Evolutionary conservation across 2,113 vertebrate species (phyloP), one percentile per base, ranked within the genome.

Genomic region (Catharus minimus): DNA sequence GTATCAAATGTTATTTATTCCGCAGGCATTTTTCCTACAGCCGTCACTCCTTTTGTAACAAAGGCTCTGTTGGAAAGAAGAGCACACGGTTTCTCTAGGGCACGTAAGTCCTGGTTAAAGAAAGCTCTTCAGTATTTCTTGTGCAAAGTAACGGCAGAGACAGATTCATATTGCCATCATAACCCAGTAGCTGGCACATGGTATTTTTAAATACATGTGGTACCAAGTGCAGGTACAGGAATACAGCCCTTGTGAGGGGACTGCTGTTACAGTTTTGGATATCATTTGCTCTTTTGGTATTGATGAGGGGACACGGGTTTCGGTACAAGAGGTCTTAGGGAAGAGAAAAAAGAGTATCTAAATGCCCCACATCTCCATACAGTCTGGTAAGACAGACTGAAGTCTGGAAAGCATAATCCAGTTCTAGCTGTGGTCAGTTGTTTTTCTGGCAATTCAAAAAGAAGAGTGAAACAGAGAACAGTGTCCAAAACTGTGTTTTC

Each of bases 1-100:
- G 79, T 84, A 88, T 71, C 89, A 90, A 87, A 64, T 77, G 66
- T 76, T 89, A 89, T 92, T 92, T 93, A 76, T 93, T 84, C 87
- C 44, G 38, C 55, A 74, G 89, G 85, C 46, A 60, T 79, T 89
- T 89, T 74, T 61, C 89, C 85, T 76, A 11, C 43, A 93, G 58
- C 47, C 5, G 0, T 49, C 62, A 41, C 71, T 66, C 56, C 71
- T 58, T 66, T 47, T 62, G 64, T 33, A 80, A 46, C 58, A 85
- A 82, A 76, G 47, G 28, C 58, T 82, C 26, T 88, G 27, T 58
- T 56, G 43, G 30, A 76, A 88, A 69, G 75, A 93, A 89, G 56
- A 5, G 13, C 50, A 26, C 4, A 1, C 27, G 9, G 15, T 68
- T 89, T 93, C 83, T 90, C 38, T 58, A 75, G 46, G 47, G 36